Evolutionary conservation across 2,888 invertebrate genomes (phyloP).

Genomic region (Tetanocera ferruginea): DNA sequence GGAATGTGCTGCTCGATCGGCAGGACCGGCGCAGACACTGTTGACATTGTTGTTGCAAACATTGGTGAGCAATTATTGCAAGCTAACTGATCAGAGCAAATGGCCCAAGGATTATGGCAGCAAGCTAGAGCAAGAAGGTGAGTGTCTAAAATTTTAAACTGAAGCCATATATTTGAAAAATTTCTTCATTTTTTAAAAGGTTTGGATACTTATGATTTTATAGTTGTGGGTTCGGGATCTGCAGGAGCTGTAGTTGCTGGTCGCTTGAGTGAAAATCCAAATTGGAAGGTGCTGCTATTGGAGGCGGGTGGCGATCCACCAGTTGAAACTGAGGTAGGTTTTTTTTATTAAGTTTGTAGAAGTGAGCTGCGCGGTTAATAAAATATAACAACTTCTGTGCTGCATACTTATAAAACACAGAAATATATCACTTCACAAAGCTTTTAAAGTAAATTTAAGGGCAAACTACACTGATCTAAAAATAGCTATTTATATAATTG

Average conservation of each 20-base stretch:
- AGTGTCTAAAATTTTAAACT: neutral
- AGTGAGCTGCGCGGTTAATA: too few species aligned
- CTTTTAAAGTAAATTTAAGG: too few species aligned
- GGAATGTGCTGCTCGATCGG: slow-evolving; percentile 65
- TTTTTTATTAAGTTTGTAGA: too few species aligned
- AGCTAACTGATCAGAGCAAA: slow-evolving; percentile 71
- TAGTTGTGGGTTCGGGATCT: slow-evolving; percentile 75
- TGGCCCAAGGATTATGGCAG: slow-evolving; percentile 73
- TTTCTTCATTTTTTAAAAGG: slow-evolving; percentile 42
- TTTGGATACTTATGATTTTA: slow-evolving; percentile 71
- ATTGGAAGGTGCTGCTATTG: slow-evolving; percentile 82
- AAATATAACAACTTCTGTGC: too few species aligned
- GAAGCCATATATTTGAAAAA: neutral
- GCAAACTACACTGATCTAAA: too few species aligned
- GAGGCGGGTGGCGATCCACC: slow-evolving; percentile 83
- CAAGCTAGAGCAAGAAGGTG: slow-evolving; percentile 50
- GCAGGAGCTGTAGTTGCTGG: slow-evolving; percentile 76
- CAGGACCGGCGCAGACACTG: slow-evolving; percentile 69
- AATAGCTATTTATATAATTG: too few species aligned
- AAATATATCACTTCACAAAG: too few species aligned
- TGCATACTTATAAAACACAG: too few species aligned
- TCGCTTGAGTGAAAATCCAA: slow-evolving; percentile 79
- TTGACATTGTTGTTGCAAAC: slow-evolving; percentile 75
- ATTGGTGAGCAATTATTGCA: slow-evolving; percentile 75
- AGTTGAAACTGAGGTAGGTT: slow-evolving; percentile 70